phyloP scores from a whole-genome alignment of 2,113 vertebrate species.

The Henicopernis longicauda region DNA sequence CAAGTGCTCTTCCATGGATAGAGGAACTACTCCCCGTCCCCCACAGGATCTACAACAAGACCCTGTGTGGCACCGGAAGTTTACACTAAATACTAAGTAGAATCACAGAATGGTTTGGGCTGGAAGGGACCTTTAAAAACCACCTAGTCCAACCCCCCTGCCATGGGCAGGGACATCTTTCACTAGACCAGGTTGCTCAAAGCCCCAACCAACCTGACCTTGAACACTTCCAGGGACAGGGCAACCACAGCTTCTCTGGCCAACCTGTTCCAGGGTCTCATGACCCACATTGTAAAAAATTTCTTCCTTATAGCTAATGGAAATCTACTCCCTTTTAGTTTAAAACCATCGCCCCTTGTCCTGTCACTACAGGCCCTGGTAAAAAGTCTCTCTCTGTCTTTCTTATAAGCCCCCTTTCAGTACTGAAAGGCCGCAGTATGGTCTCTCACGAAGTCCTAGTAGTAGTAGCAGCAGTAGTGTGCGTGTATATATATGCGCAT shows the following conservation, averaged over 20 bases:
- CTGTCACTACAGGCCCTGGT: neutral
- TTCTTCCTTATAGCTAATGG: neutral
- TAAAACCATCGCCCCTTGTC: neutral
- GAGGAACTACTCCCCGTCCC: neutral
- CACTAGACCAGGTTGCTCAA: neutral
- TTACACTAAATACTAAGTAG: neutral
- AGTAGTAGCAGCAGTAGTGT: neutral
- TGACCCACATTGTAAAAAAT: accelerated
- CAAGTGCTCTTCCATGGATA: neutral
- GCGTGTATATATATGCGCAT: no score
- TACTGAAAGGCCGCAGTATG: neutral
- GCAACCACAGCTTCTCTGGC: neutral
- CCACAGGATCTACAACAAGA: neutral
- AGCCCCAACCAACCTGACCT: neutral
- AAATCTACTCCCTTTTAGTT: neutral
- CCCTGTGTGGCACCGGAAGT: no score
- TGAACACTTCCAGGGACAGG: neutral
- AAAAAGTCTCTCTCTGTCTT: neutral
- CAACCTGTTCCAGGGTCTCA: neutral
- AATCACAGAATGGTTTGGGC: neutral
- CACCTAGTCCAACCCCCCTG: neutral
- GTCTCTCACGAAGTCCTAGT: neutral
- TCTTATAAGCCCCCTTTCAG: neutral
- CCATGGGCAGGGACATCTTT: neutral
- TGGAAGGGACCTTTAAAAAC: neutral